Conservation (phyloP, 2,888 invertebrate species). For the Troides oblongomaculatus region DNA sequence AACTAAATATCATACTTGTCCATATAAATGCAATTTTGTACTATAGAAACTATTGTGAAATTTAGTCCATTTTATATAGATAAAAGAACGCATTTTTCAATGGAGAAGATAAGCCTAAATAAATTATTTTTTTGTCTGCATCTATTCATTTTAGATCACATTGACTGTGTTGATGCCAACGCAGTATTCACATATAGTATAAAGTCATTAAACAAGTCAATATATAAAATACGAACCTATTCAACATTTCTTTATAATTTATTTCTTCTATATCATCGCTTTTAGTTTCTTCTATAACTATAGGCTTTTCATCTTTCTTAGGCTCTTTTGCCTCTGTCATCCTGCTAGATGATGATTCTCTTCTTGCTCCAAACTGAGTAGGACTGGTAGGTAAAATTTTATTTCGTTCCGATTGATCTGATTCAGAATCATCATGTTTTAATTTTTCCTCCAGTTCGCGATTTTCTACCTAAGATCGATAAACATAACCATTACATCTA, state of each 20-base stretch:
- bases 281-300: conserved; percentile 71
- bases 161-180: too few species aligned
- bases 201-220: neutral
- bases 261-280: conserved; percentile 85
- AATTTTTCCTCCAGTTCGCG: conserved; percentile 85
- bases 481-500: conserved; percentile 79
- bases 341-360: conserved; percentile 76
- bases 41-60: too few species aligned
- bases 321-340: conserved; percentile 65
- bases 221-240: conserved; percentile 49
- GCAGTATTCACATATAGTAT: too few species aligned
- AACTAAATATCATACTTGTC: too few species aligned
- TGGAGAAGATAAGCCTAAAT: too few species aligned
- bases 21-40: too few species aligned
- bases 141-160: too few species aligned
- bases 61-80: too few species aligned
- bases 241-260: conserved; percentile 70
- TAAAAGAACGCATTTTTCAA: too few species aligned
- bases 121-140: too few species aligned
- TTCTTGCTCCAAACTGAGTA: conserved; percentile 66
- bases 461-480: conserved; percentile 68
- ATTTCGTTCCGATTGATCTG: conserved; percentile 82
- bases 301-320: conserved; percentile 72
- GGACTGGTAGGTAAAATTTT: conserved; percentile 82
- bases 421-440: conserved; percentile 82